Percentiles rank a stretch among this genome's conserved stretches.
These are phyloP conservation scores for Patiria pectinifera DNA, from an alignment of 53 echinoderm and acorn worm genomes.

Conservation along the genomic window DNA sequence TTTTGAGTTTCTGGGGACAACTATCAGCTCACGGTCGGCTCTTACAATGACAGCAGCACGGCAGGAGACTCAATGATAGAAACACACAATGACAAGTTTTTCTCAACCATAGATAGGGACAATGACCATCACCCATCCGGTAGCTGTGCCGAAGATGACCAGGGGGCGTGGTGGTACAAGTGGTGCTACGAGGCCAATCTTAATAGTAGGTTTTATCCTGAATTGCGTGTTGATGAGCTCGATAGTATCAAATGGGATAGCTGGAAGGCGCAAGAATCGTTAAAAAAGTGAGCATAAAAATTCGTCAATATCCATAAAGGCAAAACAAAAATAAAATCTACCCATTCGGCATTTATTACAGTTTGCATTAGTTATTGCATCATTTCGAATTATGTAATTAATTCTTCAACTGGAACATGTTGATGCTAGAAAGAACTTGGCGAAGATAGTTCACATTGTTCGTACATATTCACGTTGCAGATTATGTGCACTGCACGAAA, in stretches of 20 bases:
- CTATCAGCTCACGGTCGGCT: too few relatives aligned
- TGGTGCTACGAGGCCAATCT: conserved; percentile 45
- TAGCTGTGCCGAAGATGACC: conserved; percentile 61
- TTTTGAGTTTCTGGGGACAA: too few relatives aligned
- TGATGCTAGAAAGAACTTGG: too few relatives aligned
- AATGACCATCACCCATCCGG: conserved; percentile 53
- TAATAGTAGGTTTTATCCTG: conserved; percentile 46
- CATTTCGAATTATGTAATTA: too few relatives aligned
- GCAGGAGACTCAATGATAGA: conserved; percentile 65
- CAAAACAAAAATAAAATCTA: too few relatives aligned
- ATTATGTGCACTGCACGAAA: too few relatives aligned
- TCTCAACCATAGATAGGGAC: conserved; percentile 68
- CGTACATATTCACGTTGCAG: too few relatives aligned
- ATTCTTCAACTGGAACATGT: too few relatives aligned
- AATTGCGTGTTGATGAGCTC: not conserved
- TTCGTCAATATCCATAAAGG: too few relatives aligned
- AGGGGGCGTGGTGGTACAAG: conserved; percentile 73
- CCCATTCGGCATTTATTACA: too few relatives aligned
- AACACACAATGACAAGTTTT: conserved; percentile 45
- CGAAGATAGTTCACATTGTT: too few relatives aligned
- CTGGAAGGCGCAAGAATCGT: not conserved
- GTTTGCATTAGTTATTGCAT: too few relatives aligned
- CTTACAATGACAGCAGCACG: conserved; percentile 55
- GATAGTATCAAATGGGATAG: conserved; percentile 8
- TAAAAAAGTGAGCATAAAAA: conserved; percentile 7